Evolutionary conservation across 2,888 invertebrate genomes (phyloP).

Genomic region (Saturnia pavonia): DNA sequence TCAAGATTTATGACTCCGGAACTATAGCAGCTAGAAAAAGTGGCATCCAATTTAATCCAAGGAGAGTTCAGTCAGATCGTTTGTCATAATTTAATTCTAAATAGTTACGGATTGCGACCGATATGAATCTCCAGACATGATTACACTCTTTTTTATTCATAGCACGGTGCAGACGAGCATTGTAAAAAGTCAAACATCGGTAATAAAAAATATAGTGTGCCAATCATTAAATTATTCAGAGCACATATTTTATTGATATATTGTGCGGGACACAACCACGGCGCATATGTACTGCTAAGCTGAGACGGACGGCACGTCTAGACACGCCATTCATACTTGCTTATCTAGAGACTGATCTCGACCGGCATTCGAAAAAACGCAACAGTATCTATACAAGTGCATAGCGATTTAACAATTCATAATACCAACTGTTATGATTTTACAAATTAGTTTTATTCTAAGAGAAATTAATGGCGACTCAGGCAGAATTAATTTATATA

Average conservation of each 20-base stretch:
- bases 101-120: constrained; percentile 42
- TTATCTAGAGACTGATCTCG: constrained; percentile 65
- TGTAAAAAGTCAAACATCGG: constrained; percentile 48
- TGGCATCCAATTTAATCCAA: constrained; percentile 14
- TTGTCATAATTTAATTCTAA: constrained; percentile 43
- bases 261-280: constrained; percentile 45
- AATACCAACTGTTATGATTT: constrained; percentile 36
- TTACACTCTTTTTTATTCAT: constrained; percentile 58
- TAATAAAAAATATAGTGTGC: constrained; percentile 47
- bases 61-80: constrained; percentile 35
- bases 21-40: constrained; percentile 17
- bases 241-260: constrained; percentile 50
- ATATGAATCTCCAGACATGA: constrained; percentile 56
- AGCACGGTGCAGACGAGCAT: constrained; percentile 41
- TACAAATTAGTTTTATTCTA: neutral
- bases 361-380: constrained; percentile 53
- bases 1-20: constrained; percentile 11
- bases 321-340: constrained; percentile 62
- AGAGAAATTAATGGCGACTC: neutral
- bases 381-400: constrained; percentile 43
- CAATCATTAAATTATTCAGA: constrained; percentile 57
- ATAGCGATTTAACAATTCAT: constrained; percentile 57
- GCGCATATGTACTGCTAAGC: constrained; percentile 49
- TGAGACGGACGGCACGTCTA: constrained; percentile 63
- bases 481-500: no score